Percentiles rank a stretch among this genome's conserved stretches.
phyloP scores from a whole-genome alignment of 2,113 vertebrate genomes.

The Sinocyclocheilus anophthalmus region DNA sequence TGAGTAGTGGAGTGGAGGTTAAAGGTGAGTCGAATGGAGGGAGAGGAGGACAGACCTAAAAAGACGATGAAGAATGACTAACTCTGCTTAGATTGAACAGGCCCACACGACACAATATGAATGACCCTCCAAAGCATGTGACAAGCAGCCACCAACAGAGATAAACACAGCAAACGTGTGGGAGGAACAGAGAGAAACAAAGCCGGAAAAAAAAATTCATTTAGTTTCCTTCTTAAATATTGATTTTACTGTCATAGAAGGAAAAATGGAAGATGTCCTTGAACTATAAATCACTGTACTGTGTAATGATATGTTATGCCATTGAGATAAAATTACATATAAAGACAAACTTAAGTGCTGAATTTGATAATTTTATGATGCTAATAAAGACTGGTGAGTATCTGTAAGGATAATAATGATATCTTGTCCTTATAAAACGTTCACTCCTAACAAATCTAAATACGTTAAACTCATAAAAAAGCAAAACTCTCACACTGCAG shows the following conservation, averaged over 20 bases:
- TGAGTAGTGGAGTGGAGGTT: constrained; percentile 21
- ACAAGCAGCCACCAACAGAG: constrained; percentile 36
- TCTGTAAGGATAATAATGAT: not conserved
- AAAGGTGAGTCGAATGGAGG: constrained; percentile 37
- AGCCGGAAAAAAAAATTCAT: constrained; percentile 58
- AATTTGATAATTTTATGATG: not conserved
- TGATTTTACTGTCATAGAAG: constrained; percentile 54
- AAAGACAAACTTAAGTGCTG: not conserved
- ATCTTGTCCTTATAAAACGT: not conserved
- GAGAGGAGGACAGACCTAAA: constrained; percentile 54
- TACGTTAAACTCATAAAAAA: not conserved
- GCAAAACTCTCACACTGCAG: not conserved
- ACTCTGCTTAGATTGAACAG: constrained; percentile 39
- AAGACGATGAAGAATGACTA: constrained; percentile 56
- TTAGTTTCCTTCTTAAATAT: constrained; percentile 51
- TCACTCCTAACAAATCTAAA: not conserved
- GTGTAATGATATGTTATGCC: not conserved
- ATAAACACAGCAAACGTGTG: constrained; percentile 48
- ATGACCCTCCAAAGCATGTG: constrained; percentile 39
- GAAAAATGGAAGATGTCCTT: constrained; percentile 28
- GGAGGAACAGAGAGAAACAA: constrained; percentile 28
- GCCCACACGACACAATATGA: constrained; percentile 31
- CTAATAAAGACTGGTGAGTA: not conserved
- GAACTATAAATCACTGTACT: constrained; percentile 40
- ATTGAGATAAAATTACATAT: not conserved